Conservation (phyloP, 1,140 invertebrate genomes). For the Lasaia peninsularis region DNA sequence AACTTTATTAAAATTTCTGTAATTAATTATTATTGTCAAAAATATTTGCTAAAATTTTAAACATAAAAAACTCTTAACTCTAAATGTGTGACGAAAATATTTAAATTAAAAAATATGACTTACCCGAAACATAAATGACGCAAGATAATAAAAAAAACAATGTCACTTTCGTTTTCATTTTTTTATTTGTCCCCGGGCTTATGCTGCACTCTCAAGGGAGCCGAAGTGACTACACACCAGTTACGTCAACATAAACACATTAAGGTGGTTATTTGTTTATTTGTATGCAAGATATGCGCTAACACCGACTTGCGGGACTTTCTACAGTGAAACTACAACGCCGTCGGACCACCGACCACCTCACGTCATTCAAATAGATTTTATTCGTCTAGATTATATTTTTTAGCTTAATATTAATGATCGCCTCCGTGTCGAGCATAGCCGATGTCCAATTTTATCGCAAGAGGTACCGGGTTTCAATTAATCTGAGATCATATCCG, state of each 20-base stretch:
- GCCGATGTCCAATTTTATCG: no score
- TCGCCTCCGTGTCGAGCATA: no score
- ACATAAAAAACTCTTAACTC: no score
- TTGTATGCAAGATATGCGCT: conserved; percentile 64
- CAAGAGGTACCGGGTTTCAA: no score
- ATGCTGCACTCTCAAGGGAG: conserved; percentile 57
- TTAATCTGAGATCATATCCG: no score
- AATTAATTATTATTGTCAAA: no score
- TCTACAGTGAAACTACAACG: conserved; percentile 67
- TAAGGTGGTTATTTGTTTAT: conserved; percentile 47
- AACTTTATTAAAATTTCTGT: no score
- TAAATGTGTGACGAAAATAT: not conserved
- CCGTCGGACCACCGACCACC: conserved; percentile 42
- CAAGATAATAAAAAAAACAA: conserved; percentile 34
- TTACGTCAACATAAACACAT: conserved; percentile 46
- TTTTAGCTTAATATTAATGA: no score
- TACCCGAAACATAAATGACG: conserved; percentile 30
- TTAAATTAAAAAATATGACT: conserved; percentile 22
- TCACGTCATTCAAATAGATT: conserved; percentile 36
- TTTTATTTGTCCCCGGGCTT: conserved; percentile 27
- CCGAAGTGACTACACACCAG: conserved; percentile 51
- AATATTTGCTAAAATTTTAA: no score
- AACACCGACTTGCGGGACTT: conserved; percentile 61
- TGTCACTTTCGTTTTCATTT: conserved; percentile 52
- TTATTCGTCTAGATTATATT: no score